Percentiles rank a stretch among this genome's conserved stretches.
Conservation (phyloP, 2,113 vertebrate genomes). For the Ceratotherium simum region DNA sequence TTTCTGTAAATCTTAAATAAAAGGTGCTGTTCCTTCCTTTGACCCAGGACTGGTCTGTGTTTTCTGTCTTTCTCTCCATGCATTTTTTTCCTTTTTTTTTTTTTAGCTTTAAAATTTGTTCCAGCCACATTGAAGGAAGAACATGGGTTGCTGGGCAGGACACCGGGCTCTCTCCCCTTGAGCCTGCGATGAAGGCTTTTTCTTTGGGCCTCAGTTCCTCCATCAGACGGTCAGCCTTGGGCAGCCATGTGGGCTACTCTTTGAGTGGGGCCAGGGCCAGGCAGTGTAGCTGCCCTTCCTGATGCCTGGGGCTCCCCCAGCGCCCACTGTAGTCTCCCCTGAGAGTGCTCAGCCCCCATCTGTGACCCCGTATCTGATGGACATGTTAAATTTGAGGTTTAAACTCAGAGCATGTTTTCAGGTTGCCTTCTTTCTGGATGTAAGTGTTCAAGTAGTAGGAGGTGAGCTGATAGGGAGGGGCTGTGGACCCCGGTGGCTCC, state of each 20-base stretch:
- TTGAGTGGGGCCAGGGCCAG: background rate
- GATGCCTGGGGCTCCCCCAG: background rate
- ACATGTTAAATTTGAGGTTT: background rate
- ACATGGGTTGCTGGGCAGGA: constrained; percentile 6
- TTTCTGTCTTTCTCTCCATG: constrained; percentile 79
- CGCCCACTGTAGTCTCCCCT: background rate
- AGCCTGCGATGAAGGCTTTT: background rate
- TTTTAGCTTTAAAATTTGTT: background rate
- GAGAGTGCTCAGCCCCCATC: background rate
- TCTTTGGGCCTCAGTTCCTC: background rate
- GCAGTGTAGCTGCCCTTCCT: background rate
- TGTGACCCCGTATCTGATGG: background rate
- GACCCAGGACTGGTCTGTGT: constrained; percentile 82
- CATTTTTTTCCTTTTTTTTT: background rate
- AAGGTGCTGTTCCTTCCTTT: constrained; percentile 82
- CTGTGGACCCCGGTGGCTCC: background rate
- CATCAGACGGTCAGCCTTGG: background rate
- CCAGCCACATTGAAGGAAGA: background rate
- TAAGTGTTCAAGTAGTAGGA: background rate
- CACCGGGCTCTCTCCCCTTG: background rate
- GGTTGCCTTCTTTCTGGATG: background rate
- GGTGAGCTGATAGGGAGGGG: background rate
- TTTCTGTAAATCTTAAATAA: constrained; percentile 84
- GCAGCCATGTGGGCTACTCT: background rate
- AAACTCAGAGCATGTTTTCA: background rate